phyloP scores from a whole-genome alignment of 2,888 invertebrate species.

The Agrotis exclamationis region DNA sequence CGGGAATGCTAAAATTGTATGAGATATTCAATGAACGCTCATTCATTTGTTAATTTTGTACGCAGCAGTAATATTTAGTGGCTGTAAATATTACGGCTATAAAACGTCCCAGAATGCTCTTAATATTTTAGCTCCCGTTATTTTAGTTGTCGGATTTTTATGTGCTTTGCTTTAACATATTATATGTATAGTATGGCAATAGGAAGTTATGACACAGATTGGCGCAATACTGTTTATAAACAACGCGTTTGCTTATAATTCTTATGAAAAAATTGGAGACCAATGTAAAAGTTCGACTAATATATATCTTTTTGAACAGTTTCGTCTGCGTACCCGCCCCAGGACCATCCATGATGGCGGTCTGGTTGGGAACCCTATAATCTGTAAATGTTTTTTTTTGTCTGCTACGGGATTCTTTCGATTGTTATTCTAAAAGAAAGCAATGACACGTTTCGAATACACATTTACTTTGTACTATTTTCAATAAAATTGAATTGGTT shows the following conservation, averaged over 20 bases:
- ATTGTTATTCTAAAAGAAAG: constrained; percentile 48
- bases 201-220: constrained; percentile 62
- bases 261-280: constrained; percentile 16
- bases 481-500: background rate
- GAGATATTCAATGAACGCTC: constrained; percentile 82
- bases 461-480: background rate
- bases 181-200: constrained; percentile 47
- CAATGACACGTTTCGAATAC: constrained; percentile 42
- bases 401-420: constrained; percentile 15
- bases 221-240: constrained; percentile 47
- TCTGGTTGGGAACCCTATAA: constrained; percentile 48
- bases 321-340: constrained; percentile 29
- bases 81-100: constrained; percentile 83
- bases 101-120: constrained; percentile 80
- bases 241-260: constrained; percentile 37
- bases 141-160: constrained; percentile 60
- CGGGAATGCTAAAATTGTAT: constrained; percentile 81
- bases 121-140: constrained; percentile 78
- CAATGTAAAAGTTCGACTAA: constrained; percentile 14
- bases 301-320: constrained; percentile 15
- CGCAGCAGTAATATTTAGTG: constrained; percentile 83
- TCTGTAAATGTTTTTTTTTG: constrained; percentile 42
- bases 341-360: constrained; percentile 31
- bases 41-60: constrained; percentile 89
- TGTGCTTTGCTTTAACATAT: constrained; percentile 44